A percentile compares a stretch with the other conserved stretches of the same genome.
phyloP scores from a whole-genome alignment of 2,797 vertebrate species.

The Sebastes umbrosus region DNA sequence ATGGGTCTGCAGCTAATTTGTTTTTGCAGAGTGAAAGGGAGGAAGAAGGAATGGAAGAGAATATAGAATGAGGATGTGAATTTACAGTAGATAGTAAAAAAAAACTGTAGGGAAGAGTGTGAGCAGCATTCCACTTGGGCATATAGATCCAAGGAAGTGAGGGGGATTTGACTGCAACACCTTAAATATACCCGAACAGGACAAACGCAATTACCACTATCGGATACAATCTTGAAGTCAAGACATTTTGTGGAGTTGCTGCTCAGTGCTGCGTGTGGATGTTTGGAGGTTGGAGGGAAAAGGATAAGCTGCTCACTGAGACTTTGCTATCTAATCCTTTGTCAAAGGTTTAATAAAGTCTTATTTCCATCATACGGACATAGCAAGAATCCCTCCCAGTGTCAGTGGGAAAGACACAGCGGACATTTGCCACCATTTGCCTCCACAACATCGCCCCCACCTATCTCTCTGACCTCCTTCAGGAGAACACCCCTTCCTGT shows the following conservation, averaged over 20 bases:
- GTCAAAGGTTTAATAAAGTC: not conserved
- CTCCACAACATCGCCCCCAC: no score
- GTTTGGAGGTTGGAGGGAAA: not conserved
- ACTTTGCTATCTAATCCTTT: not conserved
- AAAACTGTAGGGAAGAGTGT: not conserved
- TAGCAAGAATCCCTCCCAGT: not conserved
- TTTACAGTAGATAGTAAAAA: not conserved
- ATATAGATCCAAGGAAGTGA: not conserved
- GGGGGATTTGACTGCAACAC: not conserved
- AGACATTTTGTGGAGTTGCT: not conserved
- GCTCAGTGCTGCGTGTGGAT: not conserved
- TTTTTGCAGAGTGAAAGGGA: not conserved
- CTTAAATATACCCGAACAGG: not conserved
- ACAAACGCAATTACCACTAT: conserved; percentile 14
- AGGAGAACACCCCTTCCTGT: no score
- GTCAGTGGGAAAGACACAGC: not conserved
- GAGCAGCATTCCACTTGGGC: not conserved
- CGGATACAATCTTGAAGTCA: not conserved
- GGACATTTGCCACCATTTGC: no score
- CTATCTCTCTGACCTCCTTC: no score
- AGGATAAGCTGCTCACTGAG: conserved; percentile 1
- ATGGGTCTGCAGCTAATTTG: not conserved
- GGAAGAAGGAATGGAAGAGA: not conserved
- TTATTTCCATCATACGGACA: not conserved
- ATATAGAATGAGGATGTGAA: not conserved